Evolutionary conservation across 2,113 vertebrate species (phyloP), one percentile per base, ranked within the genome.

Genomic region (Alligator mississippiensis): DNA sequence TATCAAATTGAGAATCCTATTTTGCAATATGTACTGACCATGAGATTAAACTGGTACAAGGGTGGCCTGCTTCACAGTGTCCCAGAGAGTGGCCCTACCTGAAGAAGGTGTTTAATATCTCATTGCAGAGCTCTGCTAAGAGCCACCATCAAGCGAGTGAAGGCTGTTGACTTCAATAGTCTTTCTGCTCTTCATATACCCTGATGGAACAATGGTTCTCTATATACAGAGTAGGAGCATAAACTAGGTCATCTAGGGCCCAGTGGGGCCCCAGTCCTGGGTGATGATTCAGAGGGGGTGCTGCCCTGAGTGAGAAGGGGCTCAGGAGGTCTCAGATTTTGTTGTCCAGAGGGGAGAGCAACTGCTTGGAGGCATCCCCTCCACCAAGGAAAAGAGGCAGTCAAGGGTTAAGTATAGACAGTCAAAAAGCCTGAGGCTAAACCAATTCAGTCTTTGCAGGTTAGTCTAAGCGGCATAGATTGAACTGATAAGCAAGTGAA

Each of bases 31-130:
- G 27, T 63, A 5, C 27, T 63, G 62, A 28, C 62, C 15, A 28
- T 27, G 24, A 63, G 25, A 27, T 27, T 63, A 27, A 63, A 11
- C 62, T 68, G 30, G 64, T 68, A 15, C 18, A 8, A 18, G 64
- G 64, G 64, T n/a, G n/a, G 18, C n/a, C 17, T 68, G 18, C 80
- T 55, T 0, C 8, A 70, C 10, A 0, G 0, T 38, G 15, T 16
- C 78, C 5, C 1, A 1, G 18, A 54, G 7, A 1, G 77, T 9
- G n/a, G 12, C 0, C 0, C 2, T 2, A 1, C 34, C 11, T 30
- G 70, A 79, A 8, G 15, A 9, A 22, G 11, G 1, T 47, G 28
- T 27, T 3, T 82, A 0, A 0, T 15, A 30, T 13, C 74, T 74
- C 1, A 0, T 15, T 68, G 64, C 16, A 30, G 28, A 68, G 30